A percentile compares a stretch with the other conserved stretches of the same genome.
phyloP scores from a whole-genome alignment of 1,140 invertebrate genomes.

The Microplitis demolitor region DNA sequence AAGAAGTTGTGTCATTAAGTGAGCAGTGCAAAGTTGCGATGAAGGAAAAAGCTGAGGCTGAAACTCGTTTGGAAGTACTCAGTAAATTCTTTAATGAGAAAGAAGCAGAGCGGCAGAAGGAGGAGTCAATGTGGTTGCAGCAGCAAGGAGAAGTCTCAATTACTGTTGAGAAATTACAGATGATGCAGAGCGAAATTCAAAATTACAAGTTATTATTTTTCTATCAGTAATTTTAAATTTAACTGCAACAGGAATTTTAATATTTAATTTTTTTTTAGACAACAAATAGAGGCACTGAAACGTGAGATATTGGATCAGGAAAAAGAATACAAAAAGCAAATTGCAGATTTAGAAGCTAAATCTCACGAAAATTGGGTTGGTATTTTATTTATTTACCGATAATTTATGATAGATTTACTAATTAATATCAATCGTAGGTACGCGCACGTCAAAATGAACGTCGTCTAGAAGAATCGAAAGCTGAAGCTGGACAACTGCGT shows the following conservation, averaged over 20 bases:
- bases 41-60: slow-evolving; percentile 78
- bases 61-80: slow-evolving; percentile 82
- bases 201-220: slow-evolving; percentile 70
- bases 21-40: slow-evolving; percentile 74
- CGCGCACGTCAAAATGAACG: slow-evolving; percentile 74
- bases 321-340: slow-evolving; percentile 75
- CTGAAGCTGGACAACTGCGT: slow-evolving; percentile 74
- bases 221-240: slow-evolving; percentile 14
- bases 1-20: slow-evolving; percentile 63
- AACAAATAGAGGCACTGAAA: slow-evolving; percentile 74
- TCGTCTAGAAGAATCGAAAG: slow-evolving; percentile 75
- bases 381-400: neutral
- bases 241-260: slow-evolving; percentile 7
- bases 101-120: slow-evolving; percentile 82
- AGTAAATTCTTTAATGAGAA: slow-evolving; percentile 88
- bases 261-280: slow-evolving; percentile 56
- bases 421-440: slow-evolving; percentile 54
- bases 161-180: slow-evolving; percentile 76
- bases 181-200: slow-evolving; percentile 79
- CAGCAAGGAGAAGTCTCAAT: slow-evolving; percentile 82
- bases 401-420: neutral
- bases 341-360: slow-evolving; percentile 75
- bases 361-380: slow-evolving; percentile 77
- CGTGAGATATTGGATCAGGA: slow-evolving; percentile 81
- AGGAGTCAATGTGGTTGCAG: slow-evolving; percentile 81